Conservation (phyloP, 2,113 vertebrate genomes). For the Rhinoptilus africanus region DNA sequence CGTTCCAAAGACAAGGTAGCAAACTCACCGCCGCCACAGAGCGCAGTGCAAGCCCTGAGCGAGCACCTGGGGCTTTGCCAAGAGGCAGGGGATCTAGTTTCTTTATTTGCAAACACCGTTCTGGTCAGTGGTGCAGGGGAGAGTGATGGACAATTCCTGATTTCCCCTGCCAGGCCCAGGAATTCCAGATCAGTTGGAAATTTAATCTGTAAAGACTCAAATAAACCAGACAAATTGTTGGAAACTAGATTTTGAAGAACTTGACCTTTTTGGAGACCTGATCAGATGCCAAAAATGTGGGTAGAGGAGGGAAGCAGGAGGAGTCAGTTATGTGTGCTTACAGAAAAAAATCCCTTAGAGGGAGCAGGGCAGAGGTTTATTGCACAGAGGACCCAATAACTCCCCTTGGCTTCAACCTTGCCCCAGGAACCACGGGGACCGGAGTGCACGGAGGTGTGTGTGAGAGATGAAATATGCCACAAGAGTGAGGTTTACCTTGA, state of each 20-base stretch:
- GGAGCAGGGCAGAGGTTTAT: background rate
- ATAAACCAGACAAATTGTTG: constrained; percentile 34
- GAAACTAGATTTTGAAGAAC: constrained; percentile 10
- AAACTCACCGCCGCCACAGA: background rate
- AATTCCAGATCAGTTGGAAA: constrained; percentile 37
- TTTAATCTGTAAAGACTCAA: constrained; percentile 7
- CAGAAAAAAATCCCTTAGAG: background rate
- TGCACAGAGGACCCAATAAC: background rate
- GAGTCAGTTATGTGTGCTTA: background rate
- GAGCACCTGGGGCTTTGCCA: background rate
- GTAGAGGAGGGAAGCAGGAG: constrained; percentile 39
- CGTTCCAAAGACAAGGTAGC: constrained; percentile 36
- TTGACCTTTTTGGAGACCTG: constrained; percentile 42
- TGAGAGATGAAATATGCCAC: background rate
- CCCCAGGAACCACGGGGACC: background rate
- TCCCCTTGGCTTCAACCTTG: background rate
- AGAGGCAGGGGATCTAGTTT: background rate
- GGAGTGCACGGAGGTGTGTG: background rate
- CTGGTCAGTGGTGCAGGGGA: background rate
- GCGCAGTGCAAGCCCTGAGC: background rate
- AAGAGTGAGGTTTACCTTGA: constrained; percentile 74
- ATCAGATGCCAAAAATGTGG: constrained; percentile 11
- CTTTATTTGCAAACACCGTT: background rate
- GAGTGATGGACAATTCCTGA: background rate
- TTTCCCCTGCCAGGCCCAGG: constrained; percentile 22